Conservation (phyloP, 2,113 vertebrate species). For the Phalacrocorax aristotelis region DNA sequence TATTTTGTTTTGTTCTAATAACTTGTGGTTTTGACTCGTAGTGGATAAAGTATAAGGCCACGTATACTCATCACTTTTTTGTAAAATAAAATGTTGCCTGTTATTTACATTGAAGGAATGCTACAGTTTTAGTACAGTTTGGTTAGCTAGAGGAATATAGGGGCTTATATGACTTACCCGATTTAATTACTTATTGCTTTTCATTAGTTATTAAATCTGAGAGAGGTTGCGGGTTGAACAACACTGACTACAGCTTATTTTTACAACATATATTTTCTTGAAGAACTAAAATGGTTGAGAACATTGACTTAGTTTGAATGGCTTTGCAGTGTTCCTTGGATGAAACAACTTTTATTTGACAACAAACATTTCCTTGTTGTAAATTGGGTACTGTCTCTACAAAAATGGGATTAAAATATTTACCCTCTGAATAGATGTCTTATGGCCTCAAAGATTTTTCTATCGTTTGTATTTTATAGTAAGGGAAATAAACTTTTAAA, state of each 20-base stretch:
- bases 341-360: neutral
- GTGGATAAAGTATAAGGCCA: neutral
- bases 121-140: neutral
- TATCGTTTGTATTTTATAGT: neutral
- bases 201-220: neutral
- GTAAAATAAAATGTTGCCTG: neutral
- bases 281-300: neutral
- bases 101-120: neutral
- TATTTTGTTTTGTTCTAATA: neutral
- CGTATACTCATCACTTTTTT: neutral
- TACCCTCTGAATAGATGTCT: neutral
- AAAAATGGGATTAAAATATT: neutral
- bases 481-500: neutral
- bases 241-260: neutral
- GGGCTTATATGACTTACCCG: neutral
- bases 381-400: neutral
- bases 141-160: neutral
- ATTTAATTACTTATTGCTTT: neutral
- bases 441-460: neutral
- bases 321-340: neutral
- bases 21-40: neutral
- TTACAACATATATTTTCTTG: neutral
- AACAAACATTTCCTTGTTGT: neutral
- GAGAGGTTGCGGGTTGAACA: neutral
- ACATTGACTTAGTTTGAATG: neutral